Base-by-base conservation (phyloP, 2,113 vertebrate species). In the Syngnathus scovelli region DNA sequence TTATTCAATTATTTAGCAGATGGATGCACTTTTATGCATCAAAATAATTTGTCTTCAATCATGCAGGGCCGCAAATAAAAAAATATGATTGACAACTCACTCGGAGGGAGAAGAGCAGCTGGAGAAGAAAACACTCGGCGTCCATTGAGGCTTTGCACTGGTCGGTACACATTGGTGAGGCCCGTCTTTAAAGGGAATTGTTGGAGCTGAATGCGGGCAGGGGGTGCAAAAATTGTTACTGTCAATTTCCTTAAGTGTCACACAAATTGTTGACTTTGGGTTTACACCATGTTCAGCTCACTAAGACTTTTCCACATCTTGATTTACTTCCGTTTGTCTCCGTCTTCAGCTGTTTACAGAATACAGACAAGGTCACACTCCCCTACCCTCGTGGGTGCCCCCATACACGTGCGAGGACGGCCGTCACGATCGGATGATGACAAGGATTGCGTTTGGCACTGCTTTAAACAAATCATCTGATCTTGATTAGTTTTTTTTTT, bases 51-150 rank as follows among this genome's bases (percentile, higher is more conserved):
- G 27, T 33, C 2, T 33, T 33, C 27, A 33, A 33, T 3, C 27
- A 33, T 3, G 27, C 27, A 33, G 3, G 27, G 27, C 27, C 27
- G 27, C 27, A 33, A 33, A 33, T 33, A 33, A 3, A 33, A 33
- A 33, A 33, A 33, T 33, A 33, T 33, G 27, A 33, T 2, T 3
- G 46, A 13, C 9, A 36, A 80, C 83, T 77, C 69, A 87, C 82
- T 41, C 2, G 59, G 0, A 6, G 78, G 61, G 10, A 65, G 71
- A 48, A 56, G 9, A 43, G 74, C 70, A 41, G 44, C 76, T 46
- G 74, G 71, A 19, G 86, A 89, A 2, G 83, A 76, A 67, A 6
- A 83, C 9, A 89, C 74, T 0, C 39, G 6, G 11, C 83, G 83
- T 7, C 27, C 27, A 12, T 81, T 61, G 1, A 86, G 78, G 0